Conservation (phyloP, 1,140 invertebrate species). For the Atopsyche davidsoni region DNA sequence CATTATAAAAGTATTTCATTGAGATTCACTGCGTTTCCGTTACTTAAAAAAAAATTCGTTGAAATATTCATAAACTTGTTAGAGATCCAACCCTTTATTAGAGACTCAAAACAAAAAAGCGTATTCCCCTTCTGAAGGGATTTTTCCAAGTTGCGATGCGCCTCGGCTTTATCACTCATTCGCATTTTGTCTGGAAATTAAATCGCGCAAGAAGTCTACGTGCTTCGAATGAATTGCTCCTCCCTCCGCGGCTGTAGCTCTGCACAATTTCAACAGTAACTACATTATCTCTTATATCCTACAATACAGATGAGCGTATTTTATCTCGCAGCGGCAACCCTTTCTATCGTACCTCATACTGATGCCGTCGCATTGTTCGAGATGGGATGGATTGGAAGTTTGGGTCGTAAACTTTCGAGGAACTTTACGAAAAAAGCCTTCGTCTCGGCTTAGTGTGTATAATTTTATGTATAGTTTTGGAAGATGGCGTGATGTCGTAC, state of each 20-base stretch:
- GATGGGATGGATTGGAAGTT: not conserved
- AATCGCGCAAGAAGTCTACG: slow-evolving; percentile 30
- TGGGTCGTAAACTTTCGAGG: too few relatives aligned
- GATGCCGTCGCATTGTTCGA: slow-evolving; percentile 11
- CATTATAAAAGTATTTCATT: too few relatives aligned
- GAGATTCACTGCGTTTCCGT: too few relatives aligned
- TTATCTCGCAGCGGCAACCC: slow-evolving; percentile 22
- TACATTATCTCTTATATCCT: slow-evolving; percentile 27
- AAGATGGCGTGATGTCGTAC: too few relatives aligned
- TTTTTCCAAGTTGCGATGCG: not conserved
- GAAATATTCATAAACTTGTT: too few relatives aligned
- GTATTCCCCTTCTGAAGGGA: too few relatives aligned
- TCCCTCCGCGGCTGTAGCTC: slow-evolving; percentile 14
- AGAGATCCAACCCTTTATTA: too few relatives aligned
- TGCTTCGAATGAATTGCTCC: slow-evolving; percentile 25
- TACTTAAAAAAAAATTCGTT: too few relatives aligned
- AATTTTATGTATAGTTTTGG: too few relatives aligned
- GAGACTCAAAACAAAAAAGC: too few relatives aligned
- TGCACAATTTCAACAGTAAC: slow-evolving; percentile 30
- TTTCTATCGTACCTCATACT: slow-evolving; percentile 22
- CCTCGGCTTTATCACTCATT: slow-evolving; percentile 18
- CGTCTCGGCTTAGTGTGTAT: too few relatives aligned
- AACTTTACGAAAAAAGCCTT: too few relatives aligned
- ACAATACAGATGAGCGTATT: slow-evolving; percentile 20
- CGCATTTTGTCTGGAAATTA: slow-evolving; percentile 30